phyloP scores from a whole-genome alignment of 2,113 vertebrate genomes.

The Sciurus niger region DNA sequence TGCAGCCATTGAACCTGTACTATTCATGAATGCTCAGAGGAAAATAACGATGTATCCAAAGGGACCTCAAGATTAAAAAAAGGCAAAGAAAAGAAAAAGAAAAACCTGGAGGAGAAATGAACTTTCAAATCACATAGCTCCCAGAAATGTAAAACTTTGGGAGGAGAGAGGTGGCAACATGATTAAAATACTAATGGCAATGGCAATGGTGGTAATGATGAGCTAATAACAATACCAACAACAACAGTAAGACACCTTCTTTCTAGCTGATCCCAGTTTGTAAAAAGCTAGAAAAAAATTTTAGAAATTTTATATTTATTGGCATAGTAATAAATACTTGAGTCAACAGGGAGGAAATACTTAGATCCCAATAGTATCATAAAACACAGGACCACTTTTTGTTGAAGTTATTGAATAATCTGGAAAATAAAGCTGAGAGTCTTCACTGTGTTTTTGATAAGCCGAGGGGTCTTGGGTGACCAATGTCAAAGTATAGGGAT shows the following conservation, averaged over 20 bases:
- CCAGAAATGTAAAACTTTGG: background rate
- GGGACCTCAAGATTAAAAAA: background rate
- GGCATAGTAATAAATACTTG: background rate
- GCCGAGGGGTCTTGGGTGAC: background rate
- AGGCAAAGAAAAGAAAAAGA: background rate
- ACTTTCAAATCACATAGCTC: background rate
- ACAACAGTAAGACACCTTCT: background rate
- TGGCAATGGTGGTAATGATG: background rate
- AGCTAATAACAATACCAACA: background rate
- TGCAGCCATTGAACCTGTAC: background rate
- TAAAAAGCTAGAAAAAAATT: background rate
- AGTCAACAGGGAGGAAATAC: background rate
- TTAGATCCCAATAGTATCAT: background rate
- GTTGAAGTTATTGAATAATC: background rate
- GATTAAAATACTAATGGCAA: background rate
- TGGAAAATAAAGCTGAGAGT: background rate
- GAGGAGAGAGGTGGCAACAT: background rate
- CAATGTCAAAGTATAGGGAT: background rate
- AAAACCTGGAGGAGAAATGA: background rate
- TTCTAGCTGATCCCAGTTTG: background rate
- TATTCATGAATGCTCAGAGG: background rate
- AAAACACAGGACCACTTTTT: background rate
- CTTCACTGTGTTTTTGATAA: background rate
- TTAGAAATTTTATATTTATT: background rate
- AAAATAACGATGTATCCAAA: background rate